Conservation (phyloP, 2,797 vertebrate genomes). For the Monodelphis domestica region DNA sequence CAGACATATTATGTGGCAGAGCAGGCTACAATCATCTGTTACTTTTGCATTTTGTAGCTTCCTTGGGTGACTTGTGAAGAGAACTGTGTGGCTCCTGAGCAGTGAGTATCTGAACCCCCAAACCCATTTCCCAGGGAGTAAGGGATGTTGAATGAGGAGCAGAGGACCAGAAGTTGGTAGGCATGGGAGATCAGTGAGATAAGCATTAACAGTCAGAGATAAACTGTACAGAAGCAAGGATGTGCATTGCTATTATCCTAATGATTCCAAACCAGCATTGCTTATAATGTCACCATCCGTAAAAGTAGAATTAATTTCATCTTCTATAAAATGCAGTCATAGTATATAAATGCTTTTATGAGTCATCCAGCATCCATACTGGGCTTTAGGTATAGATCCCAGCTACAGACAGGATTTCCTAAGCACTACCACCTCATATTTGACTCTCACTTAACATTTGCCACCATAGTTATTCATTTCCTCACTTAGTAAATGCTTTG, state of each 20-base stretch:
- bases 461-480: neutral
- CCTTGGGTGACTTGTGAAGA: conserved; percentile 80
- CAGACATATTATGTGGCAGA: neutral
- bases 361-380: conserved; percentile 42
- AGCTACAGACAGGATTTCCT: conserved; percentile 13
- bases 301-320: neutral
- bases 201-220: neutral
- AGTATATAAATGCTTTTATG: conserved; percentile 9
- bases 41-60: conserved; percentile 79
- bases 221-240: conserved; percentile 14
- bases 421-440: neutral
- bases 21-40: conserved; percentile 21
- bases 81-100: conserved; percentile 81
- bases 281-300: neutral
- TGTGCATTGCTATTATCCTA: neutral
- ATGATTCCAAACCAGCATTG: conserved; percentile 28
- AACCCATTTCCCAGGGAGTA: neutral
- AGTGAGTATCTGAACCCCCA: conserved; percentile 82
- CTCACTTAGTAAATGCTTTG: neutral
- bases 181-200: neutral
- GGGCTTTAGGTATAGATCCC: neutral
- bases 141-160: conserved; percentile 9
- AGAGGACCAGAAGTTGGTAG: conserved; percentile 33
- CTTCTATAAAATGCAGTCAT: neutral
- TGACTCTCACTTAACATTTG: neutral